Evolutionary conservation across 2,888 invertebrate genomes (phyloP), one percentile per base, ranked within the genome.

Genomic region (Balanococcus diminutus): DNA sequence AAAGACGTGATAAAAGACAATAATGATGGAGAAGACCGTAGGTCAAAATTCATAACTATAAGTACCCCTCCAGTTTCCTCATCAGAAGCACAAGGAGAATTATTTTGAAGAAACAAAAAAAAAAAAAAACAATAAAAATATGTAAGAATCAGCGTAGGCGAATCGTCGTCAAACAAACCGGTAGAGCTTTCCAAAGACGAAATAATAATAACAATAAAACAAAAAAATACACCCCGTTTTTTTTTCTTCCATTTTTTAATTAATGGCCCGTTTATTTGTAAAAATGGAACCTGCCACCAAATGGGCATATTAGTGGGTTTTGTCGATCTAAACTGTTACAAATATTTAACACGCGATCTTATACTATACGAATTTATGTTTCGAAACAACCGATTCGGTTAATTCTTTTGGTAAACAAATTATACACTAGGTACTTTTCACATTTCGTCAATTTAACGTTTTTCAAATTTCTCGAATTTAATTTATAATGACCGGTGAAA

Each of bases 361-460:
- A 25, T 11, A n/a, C n/a, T n/a, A 56, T 61, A 25, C 25, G 25
- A 25, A 61, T 61, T 61, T 61, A 61, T 25, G 61, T 61, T 61
- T 61, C 25, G 61, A 61, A 61, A 61, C 11, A 61, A 61, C 61
- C 14, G 61, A 61, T 61, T 61, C 61, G 61, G 72, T 32, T 72
- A 72, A 72, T 72, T 72, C 72, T 72, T 72, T 72, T 4, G 72
- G 72, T 72, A 72, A 72, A 72, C 72, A 72, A 72, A 72, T 72
- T 72, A 72, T 72, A 72, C 72, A 16, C 16, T 72, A 72, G 46
- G 72, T 32, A 72, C 31, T 72, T 72, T 72, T 72, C 31, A 72
- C 32, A 72, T 72, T 72, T 72, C 72, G 72, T 72, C 72, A 72
- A 32, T 72, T 72, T 72, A 72, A 72, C 72, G 72, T 72, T 72